Conservation (phyloP, 2,113 vertebrate species). For the Tenrec ecaudatus region DNA sequence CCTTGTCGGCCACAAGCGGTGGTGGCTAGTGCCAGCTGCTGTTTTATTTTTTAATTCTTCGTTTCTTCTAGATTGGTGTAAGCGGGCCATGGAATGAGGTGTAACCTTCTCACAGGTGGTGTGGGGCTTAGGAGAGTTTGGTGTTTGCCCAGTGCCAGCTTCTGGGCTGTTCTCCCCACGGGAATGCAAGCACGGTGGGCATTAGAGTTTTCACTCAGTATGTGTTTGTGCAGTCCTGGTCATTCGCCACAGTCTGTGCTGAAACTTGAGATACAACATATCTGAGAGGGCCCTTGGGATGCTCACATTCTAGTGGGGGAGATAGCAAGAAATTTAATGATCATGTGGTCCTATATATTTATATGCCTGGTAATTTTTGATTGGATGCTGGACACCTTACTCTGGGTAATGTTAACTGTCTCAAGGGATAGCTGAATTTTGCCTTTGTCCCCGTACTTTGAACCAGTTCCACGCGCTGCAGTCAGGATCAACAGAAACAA, state of each 20-base stretch:
- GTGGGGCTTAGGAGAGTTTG: neutral
- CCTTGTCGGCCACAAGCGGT: neutral
- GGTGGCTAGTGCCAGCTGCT: fast-evolving
- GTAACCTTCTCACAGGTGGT: neutral
- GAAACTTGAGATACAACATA: too few species aligned
- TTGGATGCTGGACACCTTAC: neutral
- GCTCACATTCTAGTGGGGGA: too few species aligned
- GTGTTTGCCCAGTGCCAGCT: neutral
- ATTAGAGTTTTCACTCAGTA: neutral
- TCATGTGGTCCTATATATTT: neutral
- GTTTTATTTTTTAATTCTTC: neutral
- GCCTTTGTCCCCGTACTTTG: neutral
- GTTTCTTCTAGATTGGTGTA: neutral
- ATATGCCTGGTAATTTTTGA: neutral
- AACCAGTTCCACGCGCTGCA: too few species aligned
- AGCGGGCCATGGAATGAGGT: neutral
- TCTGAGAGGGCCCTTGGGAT: too few species aligned
- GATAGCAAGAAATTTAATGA: neutral
- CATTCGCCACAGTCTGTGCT: neutral
- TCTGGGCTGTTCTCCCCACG: neutral
- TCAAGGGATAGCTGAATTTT: neutral
- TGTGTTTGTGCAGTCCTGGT: neutral
- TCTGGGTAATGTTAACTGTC: neutral
- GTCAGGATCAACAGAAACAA: too few species aligned
- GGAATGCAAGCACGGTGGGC: fast-evolving